Base-by-base conservation (phyloP, 2,797 vertebrate species). In the Adelosebastes latens region DNA sequence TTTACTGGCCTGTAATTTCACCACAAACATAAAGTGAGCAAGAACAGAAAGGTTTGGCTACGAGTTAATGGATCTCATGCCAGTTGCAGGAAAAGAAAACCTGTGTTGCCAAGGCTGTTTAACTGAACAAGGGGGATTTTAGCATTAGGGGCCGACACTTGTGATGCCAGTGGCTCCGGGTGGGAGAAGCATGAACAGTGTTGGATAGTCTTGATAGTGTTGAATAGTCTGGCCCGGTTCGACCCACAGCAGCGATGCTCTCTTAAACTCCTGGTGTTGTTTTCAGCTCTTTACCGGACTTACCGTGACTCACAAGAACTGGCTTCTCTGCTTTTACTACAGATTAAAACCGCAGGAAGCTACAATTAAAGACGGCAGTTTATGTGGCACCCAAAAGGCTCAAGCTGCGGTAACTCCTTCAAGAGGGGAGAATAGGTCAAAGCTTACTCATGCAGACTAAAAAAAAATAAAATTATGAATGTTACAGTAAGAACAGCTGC, bases 301-400 rank as follows among this genome's bases (percentile, higher is more conserved):
- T 3, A n/a, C 13, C 27, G 34, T 70, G 79, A 59, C 52, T 63
- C 60, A 65, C 36, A 27, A 4, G n/a, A 18, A 8, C 25, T 10
- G 42, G 31, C 55, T 6, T 10, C 8, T 53, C 42, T 16, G 13
- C 52, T 9, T 71, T 34, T n/a, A 62, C 69, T 24, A 8, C 22
- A 69, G 31, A 66, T n/a, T 8, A 6, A 78, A 78, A 82, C 70
- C 59, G 12, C 75, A 82, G 81, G 52, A 68, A 70, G 52, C 64
- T 52, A 3, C 60, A n/a, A 12, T 78, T 52, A 64, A 59, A 58
- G 42, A 18, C 14, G n/a, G 68, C 55, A 55, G 34, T 77, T 68
- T 36, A 62, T 56, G 80, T 72, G 80, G 62, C 80, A 68, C 62
- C 53, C 81, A 34, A 27, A 60, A 14, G 39, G 36, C 59, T 46